Base-by-base conservation (phyloP, 2,888 invertebrate genomes). In the Drosophila recens region DNA sequence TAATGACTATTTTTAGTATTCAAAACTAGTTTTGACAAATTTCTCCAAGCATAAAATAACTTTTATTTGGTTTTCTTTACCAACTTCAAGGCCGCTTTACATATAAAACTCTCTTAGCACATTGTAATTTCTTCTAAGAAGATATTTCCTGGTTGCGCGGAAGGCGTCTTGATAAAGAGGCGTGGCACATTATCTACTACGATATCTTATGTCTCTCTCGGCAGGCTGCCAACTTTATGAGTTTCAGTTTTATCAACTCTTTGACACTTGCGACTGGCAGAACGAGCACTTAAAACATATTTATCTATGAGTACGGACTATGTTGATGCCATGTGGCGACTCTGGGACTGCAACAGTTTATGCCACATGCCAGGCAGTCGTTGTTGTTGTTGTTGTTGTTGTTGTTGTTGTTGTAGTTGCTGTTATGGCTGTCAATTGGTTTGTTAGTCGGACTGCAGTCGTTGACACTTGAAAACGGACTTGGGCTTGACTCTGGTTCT, bases 391-490 rank as follows among this genome's bases (percentile, higher is more conserved):
- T 58, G 45, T 71, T 54, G 45, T 23, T 42, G 56, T 30, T 36
- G 45, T 23, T 58, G 45, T 71, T 54, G 45, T 23, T 42, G 56
- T 30, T 36, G 45, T 23, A 46, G 56, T 30, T 36, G 51, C 13
- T 52, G 53, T 62, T 48, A 48, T 66, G 45, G 38, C 80, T 82
- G 83, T 86, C 83, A 84, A 86, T 86, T 86, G 89, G 80, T 72
- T 86, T 85, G 80, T 80, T 83, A 80, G 89, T 76, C 70, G 70
- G 51, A 66, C 67, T 68, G 80, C 83, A 80, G 80, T 80, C 83
- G 83, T 86, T 83, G 89, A 83, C 83, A 88, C 86, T 82, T 79
- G 76, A 83, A 79, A 70, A 72, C 70, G 77, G 73, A 63, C 75
- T 59, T 53, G 45, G 46, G 8, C 45, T 79, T 49, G 51, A 51